phyloP scores from a whole-genome alignment of 2,113 vertebrate genomes.

The Pelecanoides urinatrix region DNA sequence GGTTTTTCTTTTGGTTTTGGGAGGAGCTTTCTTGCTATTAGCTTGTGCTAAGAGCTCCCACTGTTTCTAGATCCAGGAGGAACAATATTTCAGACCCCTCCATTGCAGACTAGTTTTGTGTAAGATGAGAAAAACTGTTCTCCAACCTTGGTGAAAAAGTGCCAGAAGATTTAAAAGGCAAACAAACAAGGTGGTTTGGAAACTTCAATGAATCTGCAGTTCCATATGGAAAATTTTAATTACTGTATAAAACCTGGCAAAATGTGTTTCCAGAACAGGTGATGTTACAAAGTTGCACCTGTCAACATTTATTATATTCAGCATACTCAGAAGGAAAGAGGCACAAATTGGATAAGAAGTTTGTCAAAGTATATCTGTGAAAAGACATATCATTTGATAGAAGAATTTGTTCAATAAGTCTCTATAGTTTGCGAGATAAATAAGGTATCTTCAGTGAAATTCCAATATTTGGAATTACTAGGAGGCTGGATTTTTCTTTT shows the following conservation, averaged over 20 bases:
- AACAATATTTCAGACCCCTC: neutral
- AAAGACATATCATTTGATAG: neutral
- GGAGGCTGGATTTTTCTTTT: neutral
- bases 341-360: neutral
- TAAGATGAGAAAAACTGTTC: neutral
- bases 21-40: neutral
- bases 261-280: neutral
- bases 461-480: neutral
- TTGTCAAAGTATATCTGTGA: neutral
- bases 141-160: neutral
- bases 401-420: neutral
- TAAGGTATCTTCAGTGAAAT: neutral
- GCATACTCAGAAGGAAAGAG: neutral
- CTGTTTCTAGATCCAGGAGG: neutral
- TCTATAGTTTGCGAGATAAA: neutral
- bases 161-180: neutral
- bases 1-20: neutral
- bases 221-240: neutral
- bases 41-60: accelerated
- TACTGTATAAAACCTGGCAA: neutral
- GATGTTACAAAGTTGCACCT: neutral
- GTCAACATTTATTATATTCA: neutral
- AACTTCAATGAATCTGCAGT: neutral
- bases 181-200: neutral
- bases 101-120: neutral